phyloP scores from a whole-genome alignment of 2,113 vertebrate genomes.

The Pteronura brasiliensis region DNA sequence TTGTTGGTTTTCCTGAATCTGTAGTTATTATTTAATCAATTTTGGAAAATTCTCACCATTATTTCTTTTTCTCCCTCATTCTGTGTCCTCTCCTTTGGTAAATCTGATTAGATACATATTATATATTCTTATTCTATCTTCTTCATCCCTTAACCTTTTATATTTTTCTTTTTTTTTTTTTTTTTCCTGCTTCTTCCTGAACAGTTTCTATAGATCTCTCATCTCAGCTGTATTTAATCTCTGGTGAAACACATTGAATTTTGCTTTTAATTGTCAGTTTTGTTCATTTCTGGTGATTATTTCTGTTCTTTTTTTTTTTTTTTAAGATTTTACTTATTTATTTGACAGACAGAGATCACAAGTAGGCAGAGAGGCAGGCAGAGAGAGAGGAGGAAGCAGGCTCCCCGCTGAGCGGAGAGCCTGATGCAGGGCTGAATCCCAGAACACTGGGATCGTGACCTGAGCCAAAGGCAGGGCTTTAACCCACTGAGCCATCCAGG shows the following conservation, averaged over 20 bases:
- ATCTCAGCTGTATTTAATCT: background rate
- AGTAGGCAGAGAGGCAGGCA: no score
- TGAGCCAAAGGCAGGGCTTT: no score
- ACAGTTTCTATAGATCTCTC: background rate
- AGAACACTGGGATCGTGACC: no score
- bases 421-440: no score
- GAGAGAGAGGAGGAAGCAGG: no score
- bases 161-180: background rate
- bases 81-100: background rate
- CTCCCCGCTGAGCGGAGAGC: no score
- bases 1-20: background rate
- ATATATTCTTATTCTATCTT: background rate
- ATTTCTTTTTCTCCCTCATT: background rate
- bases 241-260: background rate
- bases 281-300: background rate
- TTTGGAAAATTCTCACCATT: background rate
- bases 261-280: background rate
- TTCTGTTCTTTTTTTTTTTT: background rate
- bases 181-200: background rate
- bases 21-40: background rate
- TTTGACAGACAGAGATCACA: no score
- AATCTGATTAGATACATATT: background rate
- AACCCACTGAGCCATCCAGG: no score
- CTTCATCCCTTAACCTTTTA: background rate
- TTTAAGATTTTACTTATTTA: no score